Evolutionary conservation across 2,113 vertebrate genomes (phyloP).

Genomic region (Ctenomys sociabilis): DNA sequence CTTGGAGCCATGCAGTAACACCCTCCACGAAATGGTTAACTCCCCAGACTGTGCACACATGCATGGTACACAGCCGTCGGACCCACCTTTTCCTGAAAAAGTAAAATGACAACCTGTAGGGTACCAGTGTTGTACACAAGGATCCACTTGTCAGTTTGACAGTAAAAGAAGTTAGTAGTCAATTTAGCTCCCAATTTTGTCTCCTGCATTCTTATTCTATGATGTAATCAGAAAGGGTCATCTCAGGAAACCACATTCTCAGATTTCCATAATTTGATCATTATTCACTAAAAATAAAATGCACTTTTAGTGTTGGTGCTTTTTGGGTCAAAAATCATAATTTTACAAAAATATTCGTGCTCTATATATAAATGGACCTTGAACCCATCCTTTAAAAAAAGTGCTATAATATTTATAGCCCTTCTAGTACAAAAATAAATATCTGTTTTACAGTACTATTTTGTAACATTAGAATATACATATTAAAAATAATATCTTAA

Average conservation of each 20-base stretch:
- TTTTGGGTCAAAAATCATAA: neutral
- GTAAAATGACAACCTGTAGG: neutral
- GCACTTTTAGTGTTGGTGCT: neutral
- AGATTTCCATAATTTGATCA: neutral
- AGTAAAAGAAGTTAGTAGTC: neutral
- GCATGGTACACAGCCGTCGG: rapidly evolving
- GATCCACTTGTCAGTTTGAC: neutral
- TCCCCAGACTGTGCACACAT: rapidly evolving
- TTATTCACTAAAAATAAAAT: neutral
- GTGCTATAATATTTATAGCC: neutral
- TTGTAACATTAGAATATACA: neutral
- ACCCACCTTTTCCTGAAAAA: neutral
- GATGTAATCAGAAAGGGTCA: neutral
- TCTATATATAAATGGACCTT: neutral
- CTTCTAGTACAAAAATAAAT: neutral
- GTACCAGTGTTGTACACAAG: neutral
- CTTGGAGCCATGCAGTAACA: neutral
- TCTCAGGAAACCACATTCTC: neutral
- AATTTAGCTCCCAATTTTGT: neutral
- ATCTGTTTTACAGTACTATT: neutral
- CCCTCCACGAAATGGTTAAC: neutral
- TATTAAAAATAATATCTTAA: neutral
- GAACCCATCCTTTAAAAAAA: neutral
- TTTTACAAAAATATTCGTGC: neutral
- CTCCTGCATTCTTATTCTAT: neutral